These are phyloP conservation scores for Thermophis baileyi DNA, from an alignment of 2,113 vertebrate species.

Conservation along the genomic window DNA sequence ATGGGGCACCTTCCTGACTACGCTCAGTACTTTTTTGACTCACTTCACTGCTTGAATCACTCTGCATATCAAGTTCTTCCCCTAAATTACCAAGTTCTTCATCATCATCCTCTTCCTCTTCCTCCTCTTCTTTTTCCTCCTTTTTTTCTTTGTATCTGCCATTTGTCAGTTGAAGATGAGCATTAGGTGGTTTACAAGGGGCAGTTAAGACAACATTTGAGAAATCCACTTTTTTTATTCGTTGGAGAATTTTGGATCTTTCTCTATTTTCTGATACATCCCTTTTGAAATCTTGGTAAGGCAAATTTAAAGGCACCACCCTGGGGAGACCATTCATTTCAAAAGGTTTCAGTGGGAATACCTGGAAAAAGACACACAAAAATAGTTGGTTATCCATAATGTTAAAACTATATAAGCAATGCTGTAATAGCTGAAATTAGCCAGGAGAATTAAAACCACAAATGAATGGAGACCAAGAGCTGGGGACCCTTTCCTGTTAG, in stretches of 20 bases:
- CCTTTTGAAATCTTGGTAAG: conserved; percentile 86
- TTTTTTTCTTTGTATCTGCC: conserved; percentile 18
- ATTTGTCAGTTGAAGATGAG: conserved; percentile 67
- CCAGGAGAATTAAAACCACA: background rate
- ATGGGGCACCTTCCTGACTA: conserved; percentile 89
- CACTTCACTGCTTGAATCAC: conserved; percentile 83
- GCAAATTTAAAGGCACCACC: conserved; percentile 77
- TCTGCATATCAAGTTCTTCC: conserved; percentile 75
- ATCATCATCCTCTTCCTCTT: conserved; percentile 53
- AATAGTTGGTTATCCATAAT: conserved; percentile 19
- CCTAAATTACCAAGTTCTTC: conserved; percentile 69
- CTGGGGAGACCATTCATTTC: conserved; percentile 76
- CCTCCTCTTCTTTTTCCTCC: conserved; percentile 27
- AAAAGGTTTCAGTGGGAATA: conserved; percentile 71
- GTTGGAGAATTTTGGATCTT: conserved; percentile 75
- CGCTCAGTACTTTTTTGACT: conserved; percentile 88
- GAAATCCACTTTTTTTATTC: conserved; percentile 87
- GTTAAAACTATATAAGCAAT: background rate
- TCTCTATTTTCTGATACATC: conserved; percentile 81
- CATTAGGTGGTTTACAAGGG: conserved; percentile 62
- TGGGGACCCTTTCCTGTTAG: background rate
- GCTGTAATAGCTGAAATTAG: background rate
- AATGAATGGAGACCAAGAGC: background rate
- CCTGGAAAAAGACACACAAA: conserved; percentile 67
- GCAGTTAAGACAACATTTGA: conserved; percentile 82